Base-by-base conservation (phyloP, 1,140 invertebrate species). In the Heliconius melpomene region DNA sequence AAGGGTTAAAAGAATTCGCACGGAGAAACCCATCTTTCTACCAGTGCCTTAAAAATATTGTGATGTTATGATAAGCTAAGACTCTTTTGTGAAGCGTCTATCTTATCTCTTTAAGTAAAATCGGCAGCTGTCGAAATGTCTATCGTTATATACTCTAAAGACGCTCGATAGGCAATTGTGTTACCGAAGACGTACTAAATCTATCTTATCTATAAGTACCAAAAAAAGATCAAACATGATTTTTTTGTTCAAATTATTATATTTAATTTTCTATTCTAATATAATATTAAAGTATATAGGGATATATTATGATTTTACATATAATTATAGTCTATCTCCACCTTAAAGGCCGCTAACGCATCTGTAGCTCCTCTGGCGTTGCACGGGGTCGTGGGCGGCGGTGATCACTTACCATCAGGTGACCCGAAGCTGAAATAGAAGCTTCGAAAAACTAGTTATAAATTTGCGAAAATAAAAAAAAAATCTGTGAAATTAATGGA, bases 1-100 rank as follows among this genome's bases (percentile, higher is more conserved):
- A 83, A 88, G 76, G 78, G 79, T 86, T 85, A 89, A 29, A 57
- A 85, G 81, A 79, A 86, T 76, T 78, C 80, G 79, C 73, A 70
- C 46, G 52, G 82, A 60, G 52, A 83, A 85, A 87, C 85, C 83
- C 89, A 90, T 90, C 80, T 86, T 88, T 82, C 83, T 79, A 36
- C 76, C 79, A 77, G 46, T 72, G 74, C 79, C 77, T 73, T 76
- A 54, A 75, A 79, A 77, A 81, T 83, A 87, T 81, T 87, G 85
- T 84, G 84, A 83, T 81, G 57, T 78, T 79, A 78, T 82, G 83
- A 87, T 86, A 84, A 81, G 71, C 29, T 23, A 32, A 78, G 66
- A 72, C 82, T 79, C 74, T 81, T 83, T 87, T 89, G 81, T 88
- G 86, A 75, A 57, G 70, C 52, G 78, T 38, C 50, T 88, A 88